Base-by-base conservation (phyloP, 2,113 vertebrate species). In the Camarhynchus parvulus region DNA sequence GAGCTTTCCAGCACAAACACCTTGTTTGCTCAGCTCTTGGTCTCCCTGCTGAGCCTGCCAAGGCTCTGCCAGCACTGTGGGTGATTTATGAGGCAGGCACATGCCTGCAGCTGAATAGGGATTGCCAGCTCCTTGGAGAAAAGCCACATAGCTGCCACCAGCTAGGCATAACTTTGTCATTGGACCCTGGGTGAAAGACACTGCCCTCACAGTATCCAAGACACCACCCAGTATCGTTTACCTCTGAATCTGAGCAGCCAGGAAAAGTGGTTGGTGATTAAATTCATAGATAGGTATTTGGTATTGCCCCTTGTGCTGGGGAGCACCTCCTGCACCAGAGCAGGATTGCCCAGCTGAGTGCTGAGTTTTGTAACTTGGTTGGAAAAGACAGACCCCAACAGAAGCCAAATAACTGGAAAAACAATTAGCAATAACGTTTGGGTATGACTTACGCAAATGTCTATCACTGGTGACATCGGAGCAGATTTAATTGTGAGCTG, bases 121-220 rank as follows among this genome's bases (percentile, higher is more conserved):
- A 63, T 72, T 91, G 76, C 84, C 78, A 55, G 68, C 31, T 88
- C 56, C 75, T 94, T 95, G 95, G 88, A 95, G 39, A 64, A 78
- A 16, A 74, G 88, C 92, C 96, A 97, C 39, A 18, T 63, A 87
- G 86, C 92, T 95, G 90, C 93, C 84, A 89, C 76, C 92, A 94
- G 70, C 61, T 74, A 85, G 72, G 90, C 72, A 55, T 95, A 93
- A 93, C 76, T 70, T 77, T 52, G 73, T 89, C 64, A 35, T 14
- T 81, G 85, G 62, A 93, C 64, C 44, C 58, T 53, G 47, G 44
- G 85, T 90, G 83, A 78, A 90, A 75, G 83, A 78, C 59, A 78
- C 77, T 78, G 49, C 66, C 83, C 69, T 41, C 49, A 61, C 10
- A 50, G 68, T 87, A 49, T 81, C 77, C 87, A 78, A 74, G 79